phyloP scores from a whole-genome alignment of 2,113 vertebrate species.

The Campylomormyrus numenius region DNA sequence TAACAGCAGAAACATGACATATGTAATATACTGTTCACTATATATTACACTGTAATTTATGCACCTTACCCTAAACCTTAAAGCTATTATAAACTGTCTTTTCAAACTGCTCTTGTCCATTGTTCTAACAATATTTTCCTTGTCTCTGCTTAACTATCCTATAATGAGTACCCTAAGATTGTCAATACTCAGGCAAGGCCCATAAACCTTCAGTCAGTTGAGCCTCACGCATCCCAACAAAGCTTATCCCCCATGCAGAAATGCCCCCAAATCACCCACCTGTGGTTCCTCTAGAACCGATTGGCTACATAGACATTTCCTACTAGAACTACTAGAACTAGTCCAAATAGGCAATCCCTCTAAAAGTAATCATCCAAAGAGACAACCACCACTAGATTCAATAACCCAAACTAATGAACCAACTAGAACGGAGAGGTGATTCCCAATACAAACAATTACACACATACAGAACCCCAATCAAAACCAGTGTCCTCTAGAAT shows the following conservation, averaged over 20 bases:
- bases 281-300: not conserved
- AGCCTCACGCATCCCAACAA: not conserved
- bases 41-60: not conserved
- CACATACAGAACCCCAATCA: not conserved
- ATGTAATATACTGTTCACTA: not conserved
- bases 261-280: not conserved
- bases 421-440: not conserved
- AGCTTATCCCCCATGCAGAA: not conserved
- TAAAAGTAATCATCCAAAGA: not conserved
- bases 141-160: not conserved
- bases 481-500: not conserved
- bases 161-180: slow-evolving; percentile 9
- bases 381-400: not conserved
- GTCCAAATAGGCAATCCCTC: not conserved
- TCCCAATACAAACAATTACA: not conserved
- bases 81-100: not conserved
- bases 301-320: not conserved
- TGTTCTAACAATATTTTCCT: slow-evolving; percentile 12
- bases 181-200: not conserved
- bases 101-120: not conserved
- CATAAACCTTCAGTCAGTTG: slow-evolving; percentile 2
- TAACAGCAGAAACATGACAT: not conserved
- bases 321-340: not conserved
- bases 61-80: not conserved
- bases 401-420: not conserved